Evolutionary conservation across 2,113 vertebrate species (phyloP), one percentile per base, ranked within the genome.

Genomic region (Coryphaenoides rupestris): DNA sequence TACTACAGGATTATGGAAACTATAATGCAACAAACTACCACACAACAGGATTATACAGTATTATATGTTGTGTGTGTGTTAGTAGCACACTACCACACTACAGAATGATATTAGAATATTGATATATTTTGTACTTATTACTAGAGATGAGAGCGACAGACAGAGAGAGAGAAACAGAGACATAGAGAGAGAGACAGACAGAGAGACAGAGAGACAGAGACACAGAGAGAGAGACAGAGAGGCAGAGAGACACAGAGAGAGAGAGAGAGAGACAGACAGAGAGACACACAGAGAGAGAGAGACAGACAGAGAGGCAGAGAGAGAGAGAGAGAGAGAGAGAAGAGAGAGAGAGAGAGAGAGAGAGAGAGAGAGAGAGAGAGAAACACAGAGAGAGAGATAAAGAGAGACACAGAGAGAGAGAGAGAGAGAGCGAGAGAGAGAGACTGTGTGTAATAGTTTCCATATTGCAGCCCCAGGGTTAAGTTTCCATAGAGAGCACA

Each of bases 151-250:
- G 40, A 45, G 40, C 7, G 49, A 52, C 12, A 52, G 49, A 52
- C 7, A 52, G 49, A 52, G 49, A 52, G 49, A 52, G 49, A 52
- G 49, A 52, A 3, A 52, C 7, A 52, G n/a, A n/a, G n/a, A n/a
- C n/a, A n/a, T n/a, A n/a, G n/a, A n/a, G n/a, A n/a, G n/a, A n/a
- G n/a, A n/a, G 49, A 52, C 12, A 52, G 49, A 52, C 7, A 81
- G 7, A 47, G 9, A 66, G 66, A 56, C 23, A n/a, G 19, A 10
- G 63, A 50, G 60, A 16, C 6, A 63, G 24, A 23, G 54, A 22
- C 17, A 17, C 57, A 65, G 13, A 50, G n/a, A 47, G 17, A 65
- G 33, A 2, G 52, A 54, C 13, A 55, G 22, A 55, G 28, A 57
- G 50, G 26, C 15, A 50, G n/a, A 53, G 16, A 26, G 4, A 28